These are phyloP conservation scores for Vanessa tameamea DNA, from an alignment of 1,140 invertebrate genomes.

Conservation along the genomic window DNA sequence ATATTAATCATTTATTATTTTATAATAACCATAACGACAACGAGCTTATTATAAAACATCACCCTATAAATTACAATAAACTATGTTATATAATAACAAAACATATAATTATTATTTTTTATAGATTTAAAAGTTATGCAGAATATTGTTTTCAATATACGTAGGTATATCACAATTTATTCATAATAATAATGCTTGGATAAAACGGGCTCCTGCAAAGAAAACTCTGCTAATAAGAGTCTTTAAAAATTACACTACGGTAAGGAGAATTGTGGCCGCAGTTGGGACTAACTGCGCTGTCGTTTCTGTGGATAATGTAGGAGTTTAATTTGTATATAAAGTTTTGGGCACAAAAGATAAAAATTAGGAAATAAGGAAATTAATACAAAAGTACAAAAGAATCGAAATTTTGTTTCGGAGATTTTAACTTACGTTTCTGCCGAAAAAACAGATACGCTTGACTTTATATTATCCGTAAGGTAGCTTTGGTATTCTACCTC, in stretches of 20 bases:
- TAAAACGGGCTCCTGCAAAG: constrained; percentile 2
- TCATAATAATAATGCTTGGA: constrained; percentile 8
- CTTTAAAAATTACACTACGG: constrained; percentile 29
- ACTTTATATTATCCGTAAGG: not conserved
- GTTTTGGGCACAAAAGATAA: not conserved
- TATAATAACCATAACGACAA: no score
- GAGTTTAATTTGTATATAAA: constrained; percentile 1
- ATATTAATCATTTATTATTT: no score
- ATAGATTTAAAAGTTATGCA: no score
- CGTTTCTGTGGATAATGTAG: constrained; percentile 7
- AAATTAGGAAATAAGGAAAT: not conserved
- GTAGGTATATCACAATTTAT: not conserved
- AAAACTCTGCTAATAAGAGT: constrained; percentile 15
- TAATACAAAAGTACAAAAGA: no score
- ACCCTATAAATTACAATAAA: no score
- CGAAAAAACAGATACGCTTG: no score
- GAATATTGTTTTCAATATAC: no score
- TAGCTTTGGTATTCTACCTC: not conserved
- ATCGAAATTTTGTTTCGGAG: no score
- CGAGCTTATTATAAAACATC: no score
- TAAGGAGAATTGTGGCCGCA: constrained; percentile 11
- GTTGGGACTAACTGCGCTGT: constrained; percentile 23
- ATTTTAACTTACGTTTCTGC: no score
- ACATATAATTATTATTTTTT: no score
- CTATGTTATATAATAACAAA: no score